Evolutionary conservation across 2,888 invertebrate genomes (phyloP).

Genomic region (Apodemia duryi): DNA sequence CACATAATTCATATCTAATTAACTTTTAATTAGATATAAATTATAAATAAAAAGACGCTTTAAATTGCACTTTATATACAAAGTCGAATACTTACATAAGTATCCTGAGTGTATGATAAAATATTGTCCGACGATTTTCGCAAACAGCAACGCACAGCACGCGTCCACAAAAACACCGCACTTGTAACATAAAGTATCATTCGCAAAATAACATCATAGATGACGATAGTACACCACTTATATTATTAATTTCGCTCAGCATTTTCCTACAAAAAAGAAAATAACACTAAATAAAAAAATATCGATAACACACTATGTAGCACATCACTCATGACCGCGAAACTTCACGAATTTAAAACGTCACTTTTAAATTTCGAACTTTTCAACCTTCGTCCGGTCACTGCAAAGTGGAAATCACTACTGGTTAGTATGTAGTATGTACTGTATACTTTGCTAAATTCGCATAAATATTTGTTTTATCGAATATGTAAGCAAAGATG

Average conservation of each 20-base stretch:
- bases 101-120: no score
- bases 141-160: constrained; percentile 63
- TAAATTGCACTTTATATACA: not conserved
- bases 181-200: constrained; percentile 73
- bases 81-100: not conserved
- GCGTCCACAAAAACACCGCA: constrained; percentile 71
- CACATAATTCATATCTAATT: no score
- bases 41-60: not conserved
- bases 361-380: constrained; percentile 69
- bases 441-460: constrained; percentile 41
- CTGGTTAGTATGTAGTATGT: constrained; percentile 56
- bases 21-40: not conserved
- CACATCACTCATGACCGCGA: constrained; percentile 58
- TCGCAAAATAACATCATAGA: constrained; percentile 77
- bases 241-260: constrained; percentile 77
- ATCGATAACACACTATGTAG: constrained; percentile 49
- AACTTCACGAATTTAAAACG: constrained; percentile 33
- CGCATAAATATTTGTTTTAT: constrained; percentile 51
- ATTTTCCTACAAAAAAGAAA: constrained; percentile 78
- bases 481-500: constrained; percentile 52
- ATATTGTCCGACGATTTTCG: constrained; percentile 36
- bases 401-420: constrained; percentile 77
- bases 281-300: constrained; percentile 53
- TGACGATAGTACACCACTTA: constrained; percentile 76
- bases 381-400: constrained; percentile 75